Conservation (phyloP, 2,113 vertebrate genomes). For the Mugil cephalus region DNA sequence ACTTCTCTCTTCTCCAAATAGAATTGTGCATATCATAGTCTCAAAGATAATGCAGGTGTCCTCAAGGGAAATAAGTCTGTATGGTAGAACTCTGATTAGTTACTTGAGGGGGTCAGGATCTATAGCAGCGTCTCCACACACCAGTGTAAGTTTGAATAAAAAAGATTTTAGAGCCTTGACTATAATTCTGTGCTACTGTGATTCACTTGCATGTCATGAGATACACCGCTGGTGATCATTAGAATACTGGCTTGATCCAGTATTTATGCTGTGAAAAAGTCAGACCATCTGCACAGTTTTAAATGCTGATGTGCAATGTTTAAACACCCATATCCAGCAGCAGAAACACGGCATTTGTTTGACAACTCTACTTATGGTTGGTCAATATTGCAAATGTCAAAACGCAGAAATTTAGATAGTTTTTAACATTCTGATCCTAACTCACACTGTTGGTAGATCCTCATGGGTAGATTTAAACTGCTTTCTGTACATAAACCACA, state of each 20-base stretch:
- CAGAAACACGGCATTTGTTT: no score
- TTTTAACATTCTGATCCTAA: neutral
- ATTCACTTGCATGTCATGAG: no score
- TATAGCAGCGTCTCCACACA: neutral
- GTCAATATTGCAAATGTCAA: neutral
- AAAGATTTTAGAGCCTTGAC: conserved; percentile 14
- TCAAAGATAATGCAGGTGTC: conserved; percentile 21
- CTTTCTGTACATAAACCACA: neutral
- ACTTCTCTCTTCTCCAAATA: conserved; percentile 53
- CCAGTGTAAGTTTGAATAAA: conserved; percentile 18
- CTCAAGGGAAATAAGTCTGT: conserved; percentile 8
- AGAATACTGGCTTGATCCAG: no score
- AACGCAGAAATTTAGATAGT: neutral
- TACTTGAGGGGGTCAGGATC: conserved; percentile 4
- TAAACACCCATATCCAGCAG: no score
- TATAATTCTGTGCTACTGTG: no score
- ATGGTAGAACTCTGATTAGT: conserved; percentile 17
- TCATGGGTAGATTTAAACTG: neutral
- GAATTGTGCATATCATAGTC: conserved; percentile 18
- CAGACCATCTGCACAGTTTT: no score
- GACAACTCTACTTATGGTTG: neutral
- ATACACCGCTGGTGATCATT: no score
- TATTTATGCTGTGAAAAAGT: no score
- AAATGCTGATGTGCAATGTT: no score
- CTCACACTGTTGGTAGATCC: neutral